Evolutionary conservation across 2,888 invertebrate species (phyloP).

Genomic region (Agrotis puta): DNA sequence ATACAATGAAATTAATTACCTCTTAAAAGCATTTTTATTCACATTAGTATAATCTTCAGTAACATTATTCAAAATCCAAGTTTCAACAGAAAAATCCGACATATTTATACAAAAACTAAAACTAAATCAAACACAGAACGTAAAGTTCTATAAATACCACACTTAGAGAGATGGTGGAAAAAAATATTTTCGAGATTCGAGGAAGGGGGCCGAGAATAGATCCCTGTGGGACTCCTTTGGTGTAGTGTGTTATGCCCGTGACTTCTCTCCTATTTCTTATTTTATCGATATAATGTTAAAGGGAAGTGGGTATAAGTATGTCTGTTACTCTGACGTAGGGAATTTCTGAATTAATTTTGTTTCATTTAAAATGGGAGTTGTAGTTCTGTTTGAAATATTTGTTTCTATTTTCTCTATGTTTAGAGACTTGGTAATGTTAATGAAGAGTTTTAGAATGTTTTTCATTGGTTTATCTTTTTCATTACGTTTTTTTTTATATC

Average conservation of each 20-base stretch:
- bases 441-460: too few relatives aligned
- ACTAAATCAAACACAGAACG: constrained; percentile 79
- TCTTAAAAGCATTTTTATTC: constrained; percentile 51
- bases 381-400: too few relatives aligned
- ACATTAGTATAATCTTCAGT: constrained; percentile 56
- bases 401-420: neutral
- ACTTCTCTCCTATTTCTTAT: constrained; percentile 78
- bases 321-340: constrained; percentile 14
- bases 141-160: constrained; percentile 89
- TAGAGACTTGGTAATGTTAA: neutral
- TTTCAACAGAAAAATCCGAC: constrained; percentile 61
- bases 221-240: constrained; percentile 87
- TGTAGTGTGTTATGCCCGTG: constrained; percentile 75
- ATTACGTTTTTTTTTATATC: too few relatives aligned
- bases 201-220: constrained; percentile 88
- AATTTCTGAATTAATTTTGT: constrained; percentile 20
- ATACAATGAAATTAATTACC: constrained; percentile 39
- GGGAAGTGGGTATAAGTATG: constrained; percentile 49
- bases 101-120: constrained; percentile 77
- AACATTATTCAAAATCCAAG: constrained; percentile 63
- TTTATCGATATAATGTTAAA: constrained; percentile 63
- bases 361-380: constrained; percentile 9
- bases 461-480: too few relatives aligned
- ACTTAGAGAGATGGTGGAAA: constrained; percentile 81
- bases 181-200: constrained; percentile 78